Base-by-base conservation (phyloP, 2,797 vertebrate species). In the Chlorospingus flavigularis region DNA sequence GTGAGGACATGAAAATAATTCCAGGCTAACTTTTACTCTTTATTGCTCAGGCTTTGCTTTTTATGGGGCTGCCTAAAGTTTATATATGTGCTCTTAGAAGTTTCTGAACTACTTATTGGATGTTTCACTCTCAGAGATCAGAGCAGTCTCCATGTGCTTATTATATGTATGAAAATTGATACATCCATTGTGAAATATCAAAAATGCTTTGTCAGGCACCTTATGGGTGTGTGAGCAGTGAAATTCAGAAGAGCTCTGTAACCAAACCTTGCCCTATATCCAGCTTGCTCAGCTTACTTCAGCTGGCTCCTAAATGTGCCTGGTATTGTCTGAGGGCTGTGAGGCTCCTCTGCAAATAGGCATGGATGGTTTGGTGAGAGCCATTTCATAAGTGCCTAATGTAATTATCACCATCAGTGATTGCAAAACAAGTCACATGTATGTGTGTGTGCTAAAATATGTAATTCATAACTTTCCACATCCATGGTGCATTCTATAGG, bases 1-100 rank as follows among this genome's bases (percentile, higher is more conserved):
- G 78, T 86, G 58, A 90, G 82, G 88, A 94, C 43, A 90, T 0
- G 20, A 79, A 94, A 87, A 86, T 73, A 90, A 93, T 86, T 88
- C 48, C 55, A 73, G 45, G 47, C 12, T 92, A 67, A 84, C 70
- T 96, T 96, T 93, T 89, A 74, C 30, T 65, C 54, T 47, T 79
- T 77, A 70, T 85, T 92, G 35, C 50, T 87, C 48, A 57, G 53
- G 25, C 31, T 90, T 84, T 67, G 18, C 51, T 88, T 86, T 76
- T 73, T 35, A 63, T 47, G 17, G 33, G 30, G 7, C n/a, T 82
- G 17, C 13, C 24, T 88, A 39, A 90, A 86, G 31, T 82, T 42
- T 40, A 30, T 42, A 42, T 35, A 42, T 2, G 2, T 57, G 48
- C 11, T 67, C 11, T 71, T 83, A 58, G 13, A 80, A 68, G 13